Base-by-base conservation (phyloP, 2,888 invertebrate species). In the Drosophila nr. perissopoda region DNA sequence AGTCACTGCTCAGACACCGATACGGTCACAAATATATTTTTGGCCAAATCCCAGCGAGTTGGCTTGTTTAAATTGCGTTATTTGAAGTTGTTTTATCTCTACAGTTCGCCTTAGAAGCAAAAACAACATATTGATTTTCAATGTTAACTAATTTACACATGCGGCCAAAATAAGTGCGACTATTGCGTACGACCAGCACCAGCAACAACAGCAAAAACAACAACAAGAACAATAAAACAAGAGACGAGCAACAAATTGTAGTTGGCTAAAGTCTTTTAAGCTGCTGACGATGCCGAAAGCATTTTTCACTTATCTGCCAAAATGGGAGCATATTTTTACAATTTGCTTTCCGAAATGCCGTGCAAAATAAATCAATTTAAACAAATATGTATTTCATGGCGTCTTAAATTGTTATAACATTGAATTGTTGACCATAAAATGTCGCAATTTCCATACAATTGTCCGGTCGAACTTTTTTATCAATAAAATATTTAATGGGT, bases 131-230 rank as follows among this genome's bases (percentile, higher is more conserved):
- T 72, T 79, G 76, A 66, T 62, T 74, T 81, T 88, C 83, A 87
- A 87, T 87, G 88, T 85, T 78, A 73, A 68, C 29, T 83, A 85
- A 87, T 88, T 89, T 85, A 79, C 90, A 89, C 83, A 69, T 75
- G 38, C 59, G 70, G 46, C 57, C 40, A 33, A 56, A 83, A 62
- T 42, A 75, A 72, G 61, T 63, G 67, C 64, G 69, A 68, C 71
- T 61, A 70, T 61, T 71, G 84, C 53, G 67, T 59, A 51, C 33
- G 29, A 48, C 36, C 61, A 42, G 27, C 27, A 31, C 29, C 38
- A 34, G 27, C 48, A 59, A 31, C 33, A 48, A 46, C 34, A 18
- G 13, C 38, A 58, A 51, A 51, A 46, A 21, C 46, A 42, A 63
- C 42, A 56, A 25, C 48, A 58, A 46, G 4, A 46, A 8, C 46